A percentile compares a stretch with the other conserved stretches of the same genome.
These are phyloP conservation scores for Patiria pectinifera DNA, from an alignment of 53 echinoderm and acorn worm species.

Conservation along the genomic window DNA sequence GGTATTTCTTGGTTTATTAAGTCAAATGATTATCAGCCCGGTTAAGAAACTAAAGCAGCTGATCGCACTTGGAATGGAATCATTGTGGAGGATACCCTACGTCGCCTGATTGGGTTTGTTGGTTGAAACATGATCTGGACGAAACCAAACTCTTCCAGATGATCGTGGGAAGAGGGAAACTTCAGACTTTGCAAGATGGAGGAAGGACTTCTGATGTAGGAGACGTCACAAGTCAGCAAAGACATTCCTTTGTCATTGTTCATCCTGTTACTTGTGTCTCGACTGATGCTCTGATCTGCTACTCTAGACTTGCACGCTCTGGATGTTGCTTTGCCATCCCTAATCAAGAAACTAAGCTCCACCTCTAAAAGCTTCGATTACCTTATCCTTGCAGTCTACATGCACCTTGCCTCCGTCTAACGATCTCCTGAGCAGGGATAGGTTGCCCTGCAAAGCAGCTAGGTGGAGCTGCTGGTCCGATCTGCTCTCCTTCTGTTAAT, in stretches of 20 bases:
- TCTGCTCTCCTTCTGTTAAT: slow-evolving; percentile 85
- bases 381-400: slow-evolving; percentile 94
- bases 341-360: not conserved
- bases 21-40: no score
- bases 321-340: not conserved
- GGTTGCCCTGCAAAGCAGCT: slow-evolving; percentile 87
- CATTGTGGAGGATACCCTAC: no score
- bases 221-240: not conserved
- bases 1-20: no score
- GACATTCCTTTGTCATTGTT: not conserved
- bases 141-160: no score
- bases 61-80: no score
- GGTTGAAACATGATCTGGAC: no score
- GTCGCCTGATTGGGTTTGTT: no score
- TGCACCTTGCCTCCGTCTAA: slow-evolving; percentile 90
- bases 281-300: not conserved
- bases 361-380: not conserved
- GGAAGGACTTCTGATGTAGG: no score
- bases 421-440: slow-evolving; percentile 70
- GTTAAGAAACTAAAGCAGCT: no score
- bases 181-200: no score
- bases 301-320: not conserved
- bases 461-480: slow-evolving; percentile 90
- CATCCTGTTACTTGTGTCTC: not conserved
- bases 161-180: no score